A percentile compares a stretch with the other conserved stretches of the same genome.
Evolutionary conservation across 1,140 invertebrate species (phyloP).

Genomic region (Eulimnadia texana): DNA sequence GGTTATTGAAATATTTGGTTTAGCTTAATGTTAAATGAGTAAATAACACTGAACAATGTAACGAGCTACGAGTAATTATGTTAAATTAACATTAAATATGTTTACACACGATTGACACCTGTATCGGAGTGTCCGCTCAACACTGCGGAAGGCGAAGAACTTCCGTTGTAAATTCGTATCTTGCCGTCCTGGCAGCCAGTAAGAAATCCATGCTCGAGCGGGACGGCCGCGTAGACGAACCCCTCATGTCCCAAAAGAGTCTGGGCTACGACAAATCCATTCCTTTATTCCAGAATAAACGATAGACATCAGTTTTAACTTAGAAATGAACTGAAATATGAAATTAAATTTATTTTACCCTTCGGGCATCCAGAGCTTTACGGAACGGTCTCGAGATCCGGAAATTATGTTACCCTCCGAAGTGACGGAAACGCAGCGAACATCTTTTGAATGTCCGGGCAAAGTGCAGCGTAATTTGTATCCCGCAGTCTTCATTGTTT

Average conservation of each 20-base stretch:
- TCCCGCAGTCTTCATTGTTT: too few species aligned
- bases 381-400: constrained; percentile 70
- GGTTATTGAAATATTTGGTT: too few species aligned
- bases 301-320: not conserved
- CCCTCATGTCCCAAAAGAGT: constrained; percentile 67
- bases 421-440: constrained; percentile 51
- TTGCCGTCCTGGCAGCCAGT: constrained; percentile 78
- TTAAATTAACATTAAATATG: too few species aligned
- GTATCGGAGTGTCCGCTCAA: constrained; percentile 67
- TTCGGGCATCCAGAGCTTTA: constrained; percentile 64
- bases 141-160: constrained; percentile 40
- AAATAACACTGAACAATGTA: constrained; percentile 3
- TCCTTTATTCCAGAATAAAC: constrained; percentile 30
- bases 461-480: constrained; percentile 64
- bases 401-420: constrained; percentile 58
- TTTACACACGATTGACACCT: too few species aligned
- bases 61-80: too few species aligned
- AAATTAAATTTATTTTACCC: constrained; percentile 39
- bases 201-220: constrained; percentile 55
- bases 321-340: not conserved
- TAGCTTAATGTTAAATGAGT: constrained; percentile 9
- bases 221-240: constrained; percentile 68
- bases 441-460: constrained; percentile 66
- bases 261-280: constrained; percentile 37
- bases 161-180: constrained; percentile 54